These are phyloP conservation scores for Hoplostethus atlanticus DNA, from an alignment of 2,797 vertebrate species.

Conservation along the genomic window DNA sequence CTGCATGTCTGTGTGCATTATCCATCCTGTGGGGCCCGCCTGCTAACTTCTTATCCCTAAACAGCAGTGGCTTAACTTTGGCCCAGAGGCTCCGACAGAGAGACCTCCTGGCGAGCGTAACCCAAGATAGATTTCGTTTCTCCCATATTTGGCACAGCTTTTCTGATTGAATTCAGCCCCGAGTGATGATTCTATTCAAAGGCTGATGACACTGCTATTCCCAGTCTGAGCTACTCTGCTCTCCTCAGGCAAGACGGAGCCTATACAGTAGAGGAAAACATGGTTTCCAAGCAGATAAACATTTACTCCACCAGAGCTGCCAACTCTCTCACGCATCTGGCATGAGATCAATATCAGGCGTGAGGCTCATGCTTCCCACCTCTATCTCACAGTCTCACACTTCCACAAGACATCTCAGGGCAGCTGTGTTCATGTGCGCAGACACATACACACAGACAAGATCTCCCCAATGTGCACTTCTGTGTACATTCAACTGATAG, in stretches of 20 bases:
- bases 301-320: constrained; percentile 44
- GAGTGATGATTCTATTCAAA: constrained; percentile 40
- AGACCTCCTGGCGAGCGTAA: constrained; percentile 48
- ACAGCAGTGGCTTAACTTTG: background rate
- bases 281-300: constrained; percentile 74
- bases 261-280: constrained; percentile 64
- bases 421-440: background rate
- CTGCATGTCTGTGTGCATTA: constrained; percentile 21
- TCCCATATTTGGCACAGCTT: constrained; percentile 45
- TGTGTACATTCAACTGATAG: background rate
- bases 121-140: constrained; percentile 44
- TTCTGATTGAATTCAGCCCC: constrained; percentile 33
- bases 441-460: background rate
- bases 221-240: constrained; percentile 21
- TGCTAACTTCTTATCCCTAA: constrained; percentile 15
- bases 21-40: constrained; percentile 7
- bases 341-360: constrained; percentile 21
- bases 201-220: constrained; percentile 24
- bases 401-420: background rate
- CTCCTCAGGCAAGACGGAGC: constrained; percentile 61
- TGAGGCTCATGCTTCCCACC: constrained; percentile 29
- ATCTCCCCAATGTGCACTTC: background rate
- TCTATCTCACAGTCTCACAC: constrained; percentile 6
- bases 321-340: constrained; percentile 51
- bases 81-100: constrained; percentile 22